Percentiles rank a stretch among this genome's conserved stretches.
These are phyloP conservation scores for Tauraco hartlaubi DNA, from an alignment of 2,797 vertebrate genomes.

Conservation along the genomic window DNA sequence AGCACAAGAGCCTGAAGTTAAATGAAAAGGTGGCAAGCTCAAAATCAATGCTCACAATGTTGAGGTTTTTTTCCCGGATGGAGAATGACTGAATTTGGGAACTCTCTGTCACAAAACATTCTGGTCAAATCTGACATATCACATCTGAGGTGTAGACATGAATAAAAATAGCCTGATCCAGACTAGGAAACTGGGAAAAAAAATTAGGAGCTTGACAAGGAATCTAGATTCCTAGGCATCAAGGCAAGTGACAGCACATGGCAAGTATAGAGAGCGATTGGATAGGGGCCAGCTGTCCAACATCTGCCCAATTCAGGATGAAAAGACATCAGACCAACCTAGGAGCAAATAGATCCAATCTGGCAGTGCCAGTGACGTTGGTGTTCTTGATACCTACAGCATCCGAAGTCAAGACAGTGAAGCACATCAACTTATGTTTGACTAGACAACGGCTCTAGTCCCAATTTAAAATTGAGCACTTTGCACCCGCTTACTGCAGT, in stretches of 20 bases:
- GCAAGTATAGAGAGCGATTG: not conserved
- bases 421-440: not conserved
- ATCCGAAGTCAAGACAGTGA: not conserved
- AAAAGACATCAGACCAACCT: not conserved
- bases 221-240: not conserved
- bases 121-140: not conserved
- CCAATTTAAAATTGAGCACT: not conserved
- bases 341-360: rapidly evolving
- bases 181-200: not conserved
- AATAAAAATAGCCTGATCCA: not conserved
- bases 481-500: not conserved
- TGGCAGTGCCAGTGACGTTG: not conserved
- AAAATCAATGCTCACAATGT: not conserved
- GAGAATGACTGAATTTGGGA: not conserved
- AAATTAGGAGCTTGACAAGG: not conserved
- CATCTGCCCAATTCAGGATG: not conserved
- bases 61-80: not conserved
- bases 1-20: not conserved
- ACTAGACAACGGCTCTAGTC: not conserved
- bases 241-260: not conserved
- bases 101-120: not conserved
- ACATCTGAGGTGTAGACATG: not conserved
- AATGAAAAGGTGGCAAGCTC: not conserved
- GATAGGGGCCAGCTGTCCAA: not conserved
- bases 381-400: not conserved